Conservation (phyloP, 2,113 vertebrate genomes). For the human region DNA sequence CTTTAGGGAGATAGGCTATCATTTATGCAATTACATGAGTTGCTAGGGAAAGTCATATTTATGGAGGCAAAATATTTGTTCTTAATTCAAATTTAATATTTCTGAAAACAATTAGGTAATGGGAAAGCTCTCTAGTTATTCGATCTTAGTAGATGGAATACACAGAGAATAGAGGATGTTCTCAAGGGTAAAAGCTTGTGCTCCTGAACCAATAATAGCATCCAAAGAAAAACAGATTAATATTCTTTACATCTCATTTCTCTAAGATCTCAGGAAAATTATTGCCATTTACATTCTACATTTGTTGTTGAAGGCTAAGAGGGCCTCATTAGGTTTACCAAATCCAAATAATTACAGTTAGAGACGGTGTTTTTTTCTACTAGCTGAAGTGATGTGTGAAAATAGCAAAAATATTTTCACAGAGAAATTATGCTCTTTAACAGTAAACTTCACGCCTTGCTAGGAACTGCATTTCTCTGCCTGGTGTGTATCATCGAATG, state of each 20-base stretch:
- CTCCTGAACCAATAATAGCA: not conserved
- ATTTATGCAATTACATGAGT: not conserved
- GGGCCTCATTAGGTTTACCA: not conserved
- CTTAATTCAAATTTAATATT: not conserved
- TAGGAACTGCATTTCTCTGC: not conserved
- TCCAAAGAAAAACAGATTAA: not conserved
- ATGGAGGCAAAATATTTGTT: not conserved
- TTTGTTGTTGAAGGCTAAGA: slow-evolving; percentile 1
- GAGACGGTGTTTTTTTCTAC: slow-evolving; percentile 30
- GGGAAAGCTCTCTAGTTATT: not conserved
- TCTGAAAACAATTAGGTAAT: not conserved
- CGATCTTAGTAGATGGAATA: not conserved
- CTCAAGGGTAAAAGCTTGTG: not conserved
- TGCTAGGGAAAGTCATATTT: not conserved
- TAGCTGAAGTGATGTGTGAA: slow-evolving; percentile 26
- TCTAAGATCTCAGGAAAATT: not conserved
- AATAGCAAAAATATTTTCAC: slow-evolving; percentile 55
- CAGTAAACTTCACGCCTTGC: not conserved
- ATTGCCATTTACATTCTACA: not conserved
- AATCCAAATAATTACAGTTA: slow-evolving; percentile 25
- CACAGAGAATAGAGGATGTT: not conserved
- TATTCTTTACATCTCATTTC: not conserved
- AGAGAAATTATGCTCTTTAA: slow-evolving; percentile 11
- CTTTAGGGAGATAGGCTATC: not conserved
- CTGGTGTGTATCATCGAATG: not conserved